A percentile compares a stretch with the other conserved stretches of the same genome.
Evolutionary conservation across 1,140 invertebrate species (phyloP).

Genomic region (Drosophila mayri): DNA sequence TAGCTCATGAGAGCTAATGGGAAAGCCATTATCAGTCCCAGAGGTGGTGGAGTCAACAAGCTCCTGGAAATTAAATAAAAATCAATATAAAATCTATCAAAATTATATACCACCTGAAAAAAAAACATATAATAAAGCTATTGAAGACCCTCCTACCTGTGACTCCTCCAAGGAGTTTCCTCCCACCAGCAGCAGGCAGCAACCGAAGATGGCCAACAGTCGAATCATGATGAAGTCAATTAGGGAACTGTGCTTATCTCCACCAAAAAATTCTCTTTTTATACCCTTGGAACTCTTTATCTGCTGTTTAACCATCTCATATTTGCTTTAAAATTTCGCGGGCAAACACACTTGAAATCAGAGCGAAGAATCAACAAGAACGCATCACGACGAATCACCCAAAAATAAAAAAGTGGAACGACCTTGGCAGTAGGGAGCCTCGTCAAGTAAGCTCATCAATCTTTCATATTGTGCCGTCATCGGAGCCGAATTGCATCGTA

Average conservation of each 20-base stretch:
- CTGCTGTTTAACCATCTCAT: slow-evolving; percentile 37
- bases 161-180: slow-evolving; percentile 15
- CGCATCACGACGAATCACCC: neutral
- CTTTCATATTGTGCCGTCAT: slow-evolving; percentile 39
- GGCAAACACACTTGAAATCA: slow-evolving; percentile 35
- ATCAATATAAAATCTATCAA: too few relatives aligned
- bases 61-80: slow-evolving; percentile 6
- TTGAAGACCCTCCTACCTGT: neutral
- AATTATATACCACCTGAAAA: neutral
- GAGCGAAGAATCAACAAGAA: slow-evolving; percentile 40
- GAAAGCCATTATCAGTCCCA: slow-evolving; percentile 15
- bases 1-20: neutral
- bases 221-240: slow-evolving; percentile 52
- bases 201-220: slow-evolving; percentile 16
- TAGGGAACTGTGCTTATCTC: slow-evolving; percentile 35
- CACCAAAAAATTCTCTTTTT: slow-evolving; percentile 34
- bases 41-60: neutral
- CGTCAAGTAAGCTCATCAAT: slow-evolving; percentile 45
- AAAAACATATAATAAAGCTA: too few relatives aligned
- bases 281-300: slow-evolving; percentile 50
- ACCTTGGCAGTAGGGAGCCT: slow-evolving; percentile 28
- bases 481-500: slow-evolving; percentile 44
- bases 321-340: slow-evolving; percentile 46
- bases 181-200: slow-evolving; percentile 43
- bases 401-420: slow-evolving; percentile 58